Percentiles rank a stretch among this genome's conserved stretches.
Evolutionary conservation across 2,113 vertebrate species (phyloP).

Genomic region (Otus sunia): DNA sequence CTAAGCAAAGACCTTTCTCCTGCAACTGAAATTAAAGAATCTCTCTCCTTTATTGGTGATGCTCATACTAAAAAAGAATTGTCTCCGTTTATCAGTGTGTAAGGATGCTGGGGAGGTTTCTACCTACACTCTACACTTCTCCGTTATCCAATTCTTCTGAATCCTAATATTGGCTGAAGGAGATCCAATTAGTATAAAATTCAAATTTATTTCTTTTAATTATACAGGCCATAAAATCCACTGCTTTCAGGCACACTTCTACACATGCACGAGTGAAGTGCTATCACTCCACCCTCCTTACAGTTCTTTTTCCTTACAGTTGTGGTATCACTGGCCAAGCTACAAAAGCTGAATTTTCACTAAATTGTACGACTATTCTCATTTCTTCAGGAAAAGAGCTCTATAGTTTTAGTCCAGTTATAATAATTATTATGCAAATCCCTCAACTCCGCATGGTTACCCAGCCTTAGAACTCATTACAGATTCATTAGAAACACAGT

Average conservation of each 20-base stretch:
- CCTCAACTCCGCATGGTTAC: constrained; percentile 13
- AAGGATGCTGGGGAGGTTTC: not conserved
- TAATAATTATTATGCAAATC: constrained; percentile 46
- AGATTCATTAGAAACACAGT: constrained; percentile 59
- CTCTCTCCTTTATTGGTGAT: not conserved
- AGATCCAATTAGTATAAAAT: not conserved
- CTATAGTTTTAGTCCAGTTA: not conserved
- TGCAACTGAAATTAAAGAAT: not conserved
- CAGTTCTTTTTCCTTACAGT: not conserved
- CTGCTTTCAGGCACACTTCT: not conserved
- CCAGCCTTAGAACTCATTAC: constrained; percentile 52
- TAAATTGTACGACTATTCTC: not conserved
- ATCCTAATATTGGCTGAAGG: not conserved
- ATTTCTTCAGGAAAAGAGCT: not conserved
- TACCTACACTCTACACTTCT: not conserved
- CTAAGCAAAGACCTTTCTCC: not conserved
- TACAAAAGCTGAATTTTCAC: not conserved
- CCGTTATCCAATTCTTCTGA: not conserved
- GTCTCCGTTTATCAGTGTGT: not conserved
- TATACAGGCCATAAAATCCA: not conserved
- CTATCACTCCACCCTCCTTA: not conserved
- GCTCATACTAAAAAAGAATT: not conserved
- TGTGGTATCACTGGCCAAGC: not conserved
- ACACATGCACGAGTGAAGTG: not conserved
- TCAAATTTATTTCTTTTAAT: not conserved